phyloP scores from a whole-genome alignment of 2,888 invertebrate species.

The Smittia aterrima region DNA sequence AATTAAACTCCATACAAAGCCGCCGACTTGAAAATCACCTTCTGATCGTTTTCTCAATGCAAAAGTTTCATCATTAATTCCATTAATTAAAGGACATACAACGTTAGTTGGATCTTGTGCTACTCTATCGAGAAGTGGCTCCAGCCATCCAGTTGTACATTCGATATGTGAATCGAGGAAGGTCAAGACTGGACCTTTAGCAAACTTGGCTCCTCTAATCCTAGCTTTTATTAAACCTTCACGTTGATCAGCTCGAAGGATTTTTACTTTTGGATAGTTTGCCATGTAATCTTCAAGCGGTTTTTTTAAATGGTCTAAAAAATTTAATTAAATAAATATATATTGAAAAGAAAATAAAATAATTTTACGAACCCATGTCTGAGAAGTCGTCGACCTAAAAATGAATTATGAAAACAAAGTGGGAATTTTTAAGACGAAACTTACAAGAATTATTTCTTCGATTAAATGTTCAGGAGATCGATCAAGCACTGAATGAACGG shows the following conservation, averaged over 20 bases:
- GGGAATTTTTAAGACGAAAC: too few relatives aligned
- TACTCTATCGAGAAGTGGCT: slow-evolving; percentile 49
- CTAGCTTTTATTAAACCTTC: slow-evolving; percentile 45
- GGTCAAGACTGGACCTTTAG: slow-evolving; percentile 44
- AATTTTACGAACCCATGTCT: slow-evolving; percentile 70
- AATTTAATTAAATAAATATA: background rate
- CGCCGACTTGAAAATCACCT: slow-evolving; percentile 8
- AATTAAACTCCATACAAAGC: slow-evolving; percentile 32
- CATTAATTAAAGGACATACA: slow-evolving; percentile 50
- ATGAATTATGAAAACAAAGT: too few relatives aligned
- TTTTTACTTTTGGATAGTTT: slow-evolving; percentile 87
- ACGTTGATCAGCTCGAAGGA: slow-evolving; percentile 24
- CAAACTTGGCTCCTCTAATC: slow-evolving; percentile 44
- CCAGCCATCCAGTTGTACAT: slow-evolving; percentile 46
- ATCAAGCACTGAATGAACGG: slow-evolving; percentile 94
- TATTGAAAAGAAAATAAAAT: slow-evolving; percentile 52
- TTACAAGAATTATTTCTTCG: slow-evolving; percentile 87
- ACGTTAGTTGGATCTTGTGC: slow-evolving; percentile 43
- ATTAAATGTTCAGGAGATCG: slow-evolving; percentile 86
- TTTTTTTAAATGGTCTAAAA: slow-evolving; percentile 80
- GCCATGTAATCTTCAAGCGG: slow-evolving; percentile 92
- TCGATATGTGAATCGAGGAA: slow-evolving; percentile 48
- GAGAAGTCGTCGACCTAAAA: slow-evolving; percentile 98
- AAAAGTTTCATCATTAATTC: slow-evolving; percentile 48
- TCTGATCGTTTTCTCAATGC: slow-evolving; percentile 41